These are phyloP conservation scores for Galaxea fascicularis DNA, from an alignment of 92 coral and sea anemone genomes.

Conservation along the genomic window DNA sequence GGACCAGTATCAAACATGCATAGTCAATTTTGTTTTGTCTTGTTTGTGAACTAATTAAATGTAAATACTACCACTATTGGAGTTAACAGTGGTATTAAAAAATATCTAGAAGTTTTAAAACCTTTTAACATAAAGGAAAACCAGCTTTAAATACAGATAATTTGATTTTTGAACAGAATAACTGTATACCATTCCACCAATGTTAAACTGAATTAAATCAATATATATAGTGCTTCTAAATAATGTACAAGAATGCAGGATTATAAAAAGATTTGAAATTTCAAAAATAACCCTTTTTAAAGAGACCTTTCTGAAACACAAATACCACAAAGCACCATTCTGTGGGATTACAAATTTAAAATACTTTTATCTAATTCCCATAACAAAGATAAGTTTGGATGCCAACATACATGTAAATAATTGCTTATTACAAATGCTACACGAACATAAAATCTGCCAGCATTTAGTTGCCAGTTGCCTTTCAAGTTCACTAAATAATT, in stretches of 20 bases:
- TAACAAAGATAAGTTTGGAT: background rate
- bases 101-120: background rate
- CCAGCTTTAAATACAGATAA: background rate
- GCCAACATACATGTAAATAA: constrained; percentile 12
- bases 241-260: background rate
- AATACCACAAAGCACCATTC: background rate
- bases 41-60: background rate
- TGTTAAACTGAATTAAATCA: no score
- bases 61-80: background rate
- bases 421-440: background rate
- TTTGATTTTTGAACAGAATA: background rate
- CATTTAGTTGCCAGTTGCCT: background rate
- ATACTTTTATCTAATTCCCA: background rate
- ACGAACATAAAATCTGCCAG: background rate
- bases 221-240: background rate
- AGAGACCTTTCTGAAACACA: background rate
- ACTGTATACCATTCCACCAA: background rate
- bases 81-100: background rate
- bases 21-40: background rate
- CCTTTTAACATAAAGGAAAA: background rate
- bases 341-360: background rate
- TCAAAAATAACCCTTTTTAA: background rate
- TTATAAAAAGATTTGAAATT: background rate
- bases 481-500: background rate
- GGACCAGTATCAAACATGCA: constrained; percentile 14